phyloP scores from a whole-genome alignment of 2,113 vertebrate species.

The Butastur rufipennis region DNA sequence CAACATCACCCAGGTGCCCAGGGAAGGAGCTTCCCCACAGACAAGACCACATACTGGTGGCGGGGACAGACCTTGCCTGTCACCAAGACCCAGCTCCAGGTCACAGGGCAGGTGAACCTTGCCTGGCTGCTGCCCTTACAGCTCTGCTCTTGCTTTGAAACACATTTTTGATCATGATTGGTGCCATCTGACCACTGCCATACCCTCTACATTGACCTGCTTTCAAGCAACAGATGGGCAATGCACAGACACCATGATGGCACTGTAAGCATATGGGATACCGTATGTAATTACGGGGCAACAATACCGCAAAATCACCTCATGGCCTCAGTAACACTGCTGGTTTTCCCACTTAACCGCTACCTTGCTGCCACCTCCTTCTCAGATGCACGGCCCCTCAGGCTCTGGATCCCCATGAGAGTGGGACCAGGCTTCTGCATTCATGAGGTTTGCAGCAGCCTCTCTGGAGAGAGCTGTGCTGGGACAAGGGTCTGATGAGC shows the following conservation, averaged over 20 bases:
- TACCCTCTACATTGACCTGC: not conserved
- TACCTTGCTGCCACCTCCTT: not conserved
- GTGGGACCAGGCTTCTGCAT: not conserved
- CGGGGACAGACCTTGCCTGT: not conserved
- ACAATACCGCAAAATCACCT: not conserved
- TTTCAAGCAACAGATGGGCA: not conserved
- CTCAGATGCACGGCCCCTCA: not conserved
- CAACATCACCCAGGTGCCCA: rapidly evolving
- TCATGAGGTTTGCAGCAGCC: rapidly evolving
- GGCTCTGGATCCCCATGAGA: not conserved
- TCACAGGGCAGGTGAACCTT: rapidly evolving
- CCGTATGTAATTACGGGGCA: not conserved
- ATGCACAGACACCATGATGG: rapidly evolving
- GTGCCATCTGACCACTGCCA: not conserved
- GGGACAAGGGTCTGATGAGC: not conserved
- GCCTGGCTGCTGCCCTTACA: not conserved
- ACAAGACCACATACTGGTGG: not conserved
- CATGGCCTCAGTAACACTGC: not conserved
- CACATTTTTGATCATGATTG: not conserved
- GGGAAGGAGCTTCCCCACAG: not conserved
- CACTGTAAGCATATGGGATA: not conserved
- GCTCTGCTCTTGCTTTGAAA: not conserved
- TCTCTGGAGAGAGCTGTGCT: not conserved
- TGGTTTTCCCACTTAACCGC: not conserved
- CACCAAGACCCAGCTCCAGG: not conserved